Conservation (phyloP, 2,888 invertebrate genomes). For the Drosophila formosana region DNA sequence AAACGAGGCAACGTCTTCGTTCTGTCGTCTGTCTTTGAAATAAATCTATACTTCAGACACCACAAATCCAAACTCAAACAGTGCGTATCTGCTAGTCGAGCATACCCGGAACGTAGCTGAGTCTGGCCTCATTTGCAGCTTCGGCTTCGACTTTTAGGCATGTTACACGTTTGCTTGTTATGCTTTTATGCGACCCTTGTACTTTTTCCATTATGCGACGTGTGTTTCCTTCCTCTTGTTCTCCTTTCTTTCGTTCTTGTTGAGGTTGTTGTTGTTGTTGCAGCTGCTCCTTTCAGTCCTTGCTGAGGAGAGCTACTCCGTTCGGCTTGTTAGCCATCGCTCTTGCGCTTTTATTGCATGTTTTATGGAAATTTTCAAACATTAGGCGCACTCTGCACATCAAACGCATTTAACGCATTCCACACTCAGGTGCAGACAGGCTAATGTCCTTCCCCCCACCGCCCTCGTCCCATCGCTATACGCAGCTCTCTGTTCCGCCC, state of each 20-base stretch:
- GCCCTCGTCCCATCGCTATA: neutral
- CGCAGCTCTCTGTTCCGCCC: neutral
- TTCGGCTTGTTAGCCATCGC: conserved; percentile 25
- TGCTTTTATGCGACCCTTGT: conserved; percentile 63
- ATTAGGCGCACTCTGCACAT: conserved; percentile 71
- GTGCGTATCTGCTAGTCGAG: neutral
- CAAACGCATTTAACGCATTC: conserved; percentile 73
- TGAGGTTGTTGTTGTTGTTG: neutral
- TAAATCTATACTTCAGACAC: too few relatives aligned
- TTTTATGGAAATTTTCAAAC: conserved; percentile 78
- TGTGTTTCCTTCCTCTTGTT: conserved; percentile 14
- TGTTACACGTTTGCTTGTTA: conserved; percentile 66
- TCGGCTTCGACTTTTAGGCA: conserved; percentile 53
- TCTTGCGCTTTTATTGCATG: conserved; percentile 76
- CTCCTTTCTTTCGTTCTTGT: neutral
- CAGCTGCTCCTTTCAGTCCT: conserved; percentile 1
- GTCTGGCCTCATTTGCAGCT: conserved; percentile 64
- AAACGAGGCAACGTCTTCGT: too few relatives aligned
- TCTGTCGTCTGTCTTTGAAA: too few relatives aligned
- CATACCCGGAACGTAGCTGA: conserved; percentile 16
- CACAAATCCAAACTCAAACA: too few relatives aligned
- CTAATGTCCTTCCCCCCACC: conserved; percentile 5
- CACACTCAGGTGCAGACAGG: conserved; percentile 19
- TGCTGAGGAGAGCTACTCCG: neutral
- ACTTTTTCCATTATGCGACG: conserved; percentile 54